Base-by-base conservation (phyloP, 2,888 invertebrate species). In the Luffia ferchaultella region DNA sequence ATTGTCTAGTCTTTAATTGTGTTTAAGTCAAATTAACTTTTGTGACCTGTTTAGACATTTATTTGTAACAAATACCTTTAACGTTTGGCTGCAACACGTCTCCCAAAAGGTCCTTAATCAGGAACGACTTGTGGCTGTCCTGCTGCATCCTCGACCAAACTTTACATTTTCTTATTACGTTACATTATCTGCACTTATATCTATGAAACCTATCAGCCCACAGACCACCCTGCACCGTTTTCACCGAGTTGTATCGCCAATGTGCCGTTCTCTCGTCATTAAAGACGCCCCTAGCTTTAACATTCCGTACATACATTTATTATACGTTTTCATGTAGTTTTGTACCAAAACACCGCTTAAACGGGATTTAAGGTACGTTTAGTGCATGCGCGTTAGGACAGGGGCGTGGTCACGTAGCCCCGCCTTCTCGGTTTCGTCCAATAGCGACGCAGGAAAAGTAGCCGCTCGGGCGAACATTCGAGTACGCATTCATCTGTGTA, bases 61-160 rank as follows among this genome's bases (percentile, higher is more conserved):
- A n/a, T n/a, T n/a, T n/a, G n/a, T n/a, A n/a, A n/a, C n/a, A n/a
- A n/a, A n/a, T 52, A 53, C 66, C 65, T 46, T 58, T 54, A 0
- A 58, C 63, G 1, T 70, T 74, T 1, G 79, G 73, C 45, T 73
- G 70, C 58, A 91, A 69, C 54, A 91, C 90, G 64, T 95, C 94
- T 15, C 94, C 92, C 49, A 95, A 86, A 45, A 95, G 86, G 71
- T 95, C 94, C 65, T 91, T 89, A 58, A 95, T 95, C 54, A 95
- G 76, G 73, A 95, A 95, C 9, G 94, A 95, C 68, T 93, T 93
- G 62, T 87, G 85, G 58, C 85, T 89, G 76, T 86, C 89, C 78
- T 85, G 89, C 69, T 76, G 73, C 87, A 82, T 77, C 51, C 63
- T 76, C 16, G 62, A 68, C 56, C 68, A n/a, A n/a, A 55, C 54